A percentile compares a stretch with the other conserved stretches of the same genome.
Evolutionary conservation across 2,113 vertebrate genomes (phyloP).

Genomic region (Platycercus adscitus): DNA sequence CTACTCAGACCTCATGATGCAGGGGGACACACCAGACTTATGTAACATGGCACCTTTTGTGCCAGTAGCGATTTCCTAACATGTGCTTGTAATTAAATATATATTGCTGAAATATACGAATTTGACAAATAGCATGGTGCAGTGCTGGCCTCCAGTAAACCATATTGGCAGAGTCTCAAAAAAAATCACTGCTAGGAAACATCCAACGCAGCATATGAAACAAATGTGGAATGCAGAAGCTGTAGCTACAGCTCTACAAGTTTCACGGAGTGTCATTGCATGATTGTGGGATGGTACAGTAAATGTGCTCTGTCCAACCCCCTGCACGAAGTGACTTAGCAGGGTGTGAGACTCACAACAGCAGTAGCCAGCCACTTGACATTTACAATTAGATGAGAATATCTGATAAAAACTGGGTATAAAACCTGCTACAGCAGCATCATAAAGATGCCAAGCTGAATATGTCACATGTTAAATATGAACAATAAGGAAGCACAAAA

Average conservation of each 20-base stretch:
- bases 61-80: not conserved
- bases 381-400: not conserved
- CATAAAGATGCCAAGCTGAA: not conserved
- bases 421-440: not conserved
- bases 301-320: not conserved
- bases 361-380: not conserved
- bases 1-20: not conserved
- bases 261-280: not conserved
- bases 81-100: not conserved
- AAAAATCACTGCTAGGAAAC: not conserved
- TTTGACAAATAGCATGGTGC: not conserved
- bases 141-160: not conserved
- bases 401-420: not conserved
- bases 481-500: not conserved
- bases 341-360: not conserved
- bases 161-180: not conserved
- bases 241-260: not conserved
- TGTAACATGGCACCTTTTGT: not conserved
- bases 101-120: not conserved
- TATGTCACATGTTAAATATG: not conserved
- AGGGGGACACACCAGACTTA: fast-evolving
- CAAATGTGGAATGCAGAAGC: not conserved
- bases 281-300: not conserved
- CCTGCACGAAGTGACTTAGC: not conserved
- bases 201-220: not conserved